Conservation (phyloP, 2,113 vertebrate genomes). For the Amazona vittata region DNA sequence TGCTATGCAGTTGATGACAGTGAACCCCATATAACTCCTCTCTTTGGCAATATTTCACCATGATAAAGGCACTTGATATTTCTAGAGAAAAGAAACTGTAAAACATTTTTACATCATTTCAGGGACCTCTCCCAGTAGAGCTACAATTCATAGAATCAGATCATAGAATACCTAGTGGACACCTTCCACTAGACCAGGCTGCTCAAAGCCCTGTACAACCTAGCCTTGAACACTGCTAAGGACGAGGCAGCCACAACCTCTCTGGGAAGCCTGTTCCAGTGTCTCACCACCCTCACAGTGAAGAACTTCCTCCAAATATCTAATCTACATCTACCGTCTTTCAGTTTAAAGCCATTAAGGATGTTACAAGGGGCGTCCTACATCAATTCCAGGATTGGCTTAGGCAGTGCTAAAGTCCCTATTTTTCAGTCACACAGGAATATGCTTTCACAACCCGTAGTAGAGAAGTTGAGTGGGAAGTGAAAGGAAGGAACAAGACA, state of each 20-base stretch:
- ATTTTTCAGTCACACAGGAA: not conserved
- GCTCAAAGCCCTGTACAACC: not conserved
- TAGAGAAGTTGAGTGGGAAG: not conserved
- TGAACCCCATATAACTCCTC: not conserved
- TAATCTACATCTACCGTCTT: not conserved
- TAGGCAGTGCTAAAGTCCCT: not conserved
- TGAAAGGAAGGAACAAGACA: not conserved
- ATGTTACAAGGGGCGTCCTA: not conserved
- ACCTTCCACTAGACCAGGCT: not conserved
- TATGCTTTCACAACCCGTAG: not conserved
- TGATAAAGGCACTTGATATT: not conserved
- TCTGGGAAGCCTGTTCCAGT: not conserved
- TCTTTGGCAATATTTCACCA: not conserved
- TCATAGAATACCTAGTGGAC: not conserved
- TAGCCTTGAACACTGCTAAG: not conserved
- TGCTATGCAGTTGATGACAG: not conserved
- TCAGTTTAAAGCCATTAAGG: not conserved
- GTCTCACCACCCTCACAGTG: not conserved
- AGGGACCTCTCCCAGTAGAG: not conserved
- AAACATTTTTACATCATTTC: not conserved
- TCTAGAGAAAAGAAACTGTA: not conserved
- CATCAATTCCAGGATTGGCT: not conserved
- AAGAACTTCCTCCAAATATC: not conserved
- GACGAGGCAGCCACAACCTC: not conserved
- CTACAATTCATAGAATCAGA: not conserved